Base-by-base conservation (phyloP, 2,113 vertebrate species). In the Chaetodon auriga region DNA sequence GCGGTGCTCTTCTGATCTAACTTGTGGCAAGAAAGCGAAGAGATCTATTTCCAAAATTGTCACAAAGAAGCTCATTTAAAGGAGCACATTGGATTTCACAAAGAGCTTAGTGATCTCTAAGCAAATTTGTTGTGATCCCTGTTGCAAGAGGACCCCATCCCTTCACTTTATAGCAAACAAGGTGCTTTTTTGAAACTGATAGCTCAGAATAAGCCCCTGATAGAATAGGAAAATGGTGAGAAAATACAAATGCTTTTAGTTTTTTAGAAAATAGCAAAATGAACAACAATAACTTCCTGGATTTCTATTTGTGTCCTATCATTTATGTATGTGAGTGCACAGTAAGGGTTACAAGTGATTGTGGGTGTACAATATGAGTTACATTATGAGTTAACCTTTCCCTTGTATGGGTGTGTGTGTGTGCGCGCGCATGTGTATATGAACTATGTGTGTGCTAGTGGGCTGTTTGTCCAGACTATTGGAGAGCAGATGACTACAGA, bases 381-480 rank as follows among this genome's bases (percentile, higher is more conserved):
- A 49, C 45, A 72, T 51, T 66, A 51, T 11, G 41, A 57, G 60
- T 57, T 58, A 54, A 53, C 51, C 62, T 70, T 62, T 83, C 30
- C 19, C 64, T 48, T 72, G 45, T 79, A 7, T 61, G 43, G 58
- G 72, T 68, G 61, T 79, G 73, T 75, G 46, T 75, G 45, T 79
- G 12, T 65, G 43, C 77, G 73, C 72, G 46, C 61, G 43, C 54
- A 68, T 72, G 53, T 78, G 73, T 75, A 41, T 65, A 25, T 79
- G 53, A 43, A 45, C 35, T 53, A 5, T 68, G 54, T 57, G 54
- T 66, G 62, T 48, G 57, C 30, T 36, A 12, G 36, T 23, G 35
- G 57, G 36, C 72, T 79, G 77, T 86, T 91, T 85, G 87, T 80
- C 77, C 71, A 81, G 74, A 87, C 77, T 72, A 54, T 66, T 78